These are phyloP conservation scores for Formica selysi DNA, from an alignment of 1,140 invertebrate genomes.

Conservation along the genomic window DNA sequence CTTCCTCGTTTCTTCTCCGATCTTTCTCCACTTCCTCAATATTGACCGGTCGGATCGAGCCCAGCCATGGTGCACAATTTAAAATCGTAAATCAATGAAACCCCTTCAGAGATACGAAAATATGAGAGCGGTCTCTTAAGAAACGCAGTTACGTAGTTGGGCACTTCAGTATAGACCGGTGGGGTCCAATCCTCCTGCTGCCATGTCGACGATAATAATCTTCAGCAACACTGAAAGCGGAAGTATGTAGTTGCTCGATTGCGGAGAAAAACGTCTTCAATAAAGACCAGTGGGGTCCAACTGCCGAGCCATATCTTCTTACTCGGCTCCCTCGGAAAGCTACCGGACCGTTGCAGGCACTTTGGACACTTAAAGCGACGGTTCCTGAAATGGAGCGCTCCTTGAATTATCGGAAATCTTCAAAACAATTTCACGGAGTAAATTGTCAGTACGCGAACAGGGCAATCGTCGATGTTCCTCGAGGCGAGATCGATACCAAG, in stretches of 20 bases:
- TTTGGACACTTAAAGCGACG: conserved; percentile 33
- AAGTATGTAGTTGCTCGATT: conserved; percentile 37
- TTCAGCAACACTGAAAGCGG: conserved; percentile 51
- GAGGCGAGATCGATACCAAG: conserved; percentile 1
- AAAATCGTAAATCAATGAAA: conserved; percentile 18
- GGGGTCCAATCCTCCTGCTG: conserved; percentile 81
- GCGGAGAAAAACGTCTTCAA: conserved; percentile 74
- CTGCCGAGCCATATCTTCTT: conserved; percentile 78
- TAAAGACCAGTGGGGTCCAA: conserved; percentile 85
- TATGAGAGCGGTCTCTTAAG: background rate
- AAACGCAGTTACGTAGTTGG: conserved; percentile 41
- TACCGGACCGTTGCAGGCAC: conserved; percentile 42
- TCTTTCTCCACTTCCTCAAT: conserved; percentile 72
- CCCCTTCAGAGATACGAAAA: conserved; percentile 29
- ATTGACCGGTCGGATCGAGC: conserved; percentile 81
- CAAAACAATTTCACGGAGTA: conserved; percentile 11
- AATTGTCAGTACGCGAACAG: background rate
- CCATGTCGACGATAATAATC: conserved; percentile 70
- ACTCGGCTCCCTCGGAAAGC: conserved; percentile 21
- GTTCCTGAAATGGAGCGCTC: background rate
- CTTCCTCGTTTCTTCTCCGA: conserved; percentile 68
- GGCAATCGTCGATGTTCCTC: conserved; percentile 8
- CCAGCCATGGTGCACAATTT: conserved; percentile 72
- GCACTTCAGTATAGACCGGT: conserved; percentile 82
- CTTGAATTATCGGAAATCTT: conserved; percentile 24